phyloP scores from a whole-genome alignment of 2,797 vertebrate genomes.

The Alosa sapidissima region DNA sequence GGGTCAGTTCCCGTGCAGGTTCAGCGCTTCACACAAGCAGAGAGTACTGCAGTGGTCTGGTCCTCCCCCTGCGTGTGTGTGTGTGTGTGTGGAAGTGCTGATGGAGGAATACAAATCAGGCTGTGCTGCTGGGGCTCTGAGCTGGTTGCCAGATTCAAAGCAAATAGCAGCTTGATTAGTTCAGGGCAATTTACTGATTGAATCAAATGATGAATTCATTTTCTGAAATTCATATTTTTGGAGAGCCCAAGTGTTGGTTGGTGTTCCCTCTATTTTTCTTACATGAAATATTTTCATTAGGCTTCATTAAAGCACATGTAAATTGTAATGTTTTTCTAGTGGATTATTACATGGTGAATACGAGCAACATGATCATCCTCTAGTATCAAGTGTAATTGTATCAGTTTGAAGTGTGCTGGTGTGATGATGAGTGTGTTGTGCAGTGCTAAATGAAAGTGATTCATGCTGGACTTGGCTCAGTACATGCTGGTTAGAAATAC shows the following conservation, averaged over 20 bases:
- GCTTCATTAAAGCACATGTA: neutral
- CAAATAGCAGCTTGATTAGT: neutral
- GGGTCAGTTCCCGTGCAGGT: neutral
- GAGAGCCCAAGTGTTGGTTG: neutral
- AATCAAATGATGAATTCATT: neutral
- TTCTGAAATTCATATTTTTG: neutral
- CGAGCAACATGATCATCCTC: neutral
- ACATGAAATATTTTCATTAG: conserved; percentile 1
- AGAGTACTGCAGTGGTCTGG: neutral
- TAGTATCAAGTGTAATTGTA: neutral
- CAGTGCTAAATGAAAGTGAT: too few relatives aligned
- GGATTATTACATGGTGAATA: neutral
- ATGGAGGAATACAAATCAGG: neutral
- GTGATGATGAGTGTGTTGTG: too few relatives aligned
- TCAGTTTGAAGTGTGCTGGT: neutral
- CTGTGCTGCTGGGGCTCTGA: neutral
- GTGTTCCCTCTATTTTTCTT: neutral
- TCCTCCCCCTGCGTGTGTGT: neutral
- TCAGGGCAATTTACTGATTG: neutral
- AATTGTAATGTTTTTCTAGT: neutral
- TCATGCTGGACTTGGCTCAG: too few relatives aligned
- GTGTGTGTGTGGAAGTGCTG: neutral
- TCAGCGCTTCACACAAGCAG: neutral
- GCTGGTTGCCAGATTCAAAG: neutral
- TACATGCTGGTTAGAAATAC: too few relatives aligned